Base-by-base conservation (phyloP, 2,797 vertebrate genomes). In the Sorex maritimensis region DNA sequence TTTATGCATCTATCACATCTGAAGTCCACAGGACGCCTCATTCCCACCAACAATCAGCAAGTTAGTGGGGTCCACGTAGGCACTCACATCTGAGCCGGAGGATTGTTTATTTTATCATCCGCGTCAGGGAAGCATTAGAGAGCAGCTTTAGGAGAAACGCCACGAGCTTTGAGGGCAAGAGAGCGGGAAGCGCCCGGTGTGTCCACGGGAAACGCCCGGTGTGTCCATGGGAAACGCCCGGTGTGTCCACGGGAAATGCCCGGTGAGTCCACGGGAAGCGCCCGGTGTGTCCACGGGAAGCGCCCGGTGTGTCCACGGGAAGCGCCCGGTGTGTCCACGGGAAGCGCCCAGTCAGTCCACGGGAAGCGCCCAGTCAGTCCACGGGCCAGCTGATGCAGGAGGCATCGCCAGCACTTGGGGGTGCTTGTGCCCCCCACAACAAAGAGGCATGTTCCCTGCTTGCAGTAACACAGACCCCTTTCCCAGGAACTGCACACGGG, bases 111-210 rank as follows among this genome's bases (percentile, higher is more conserved):
- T 92, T 95, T 88, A 74, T 90, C 69, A 74, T 88, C 38, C 41
- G 52, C 75, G 81, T 94, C 90, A 96, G 90, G 68, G 72, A 81
- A 88, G 77, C 86, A 92, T 96, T 92, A 91, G 77, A 77, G 78
- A 90, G 75, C 58, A 92, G 94, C 87, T 96, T 95, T 86, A 86
- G 93, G 94, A 93, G 79, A 88, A 95, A 90, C 88, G 78, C 67
- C 83, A 92, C 94, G 80, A 58, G 90, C 85, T 73, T 44, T 79
- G 46, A 61, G 88, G 79, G 83, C 49, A 58, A 73, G 74, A 46
- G 86, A 81, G 28, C 26, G 74, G 44, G 55, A 88, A 79, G 77
- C 72, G 55, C 67, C 73, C 44, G 55, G 81, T 92, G 77, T 68
- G 89, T 96, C 41, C 41, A 44, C 41, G 41, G 41, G 41, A 34